Base-by-base conservation (phyloP, 2,113 vertebrate species). In the Paraplagusia blochii region DNA sequence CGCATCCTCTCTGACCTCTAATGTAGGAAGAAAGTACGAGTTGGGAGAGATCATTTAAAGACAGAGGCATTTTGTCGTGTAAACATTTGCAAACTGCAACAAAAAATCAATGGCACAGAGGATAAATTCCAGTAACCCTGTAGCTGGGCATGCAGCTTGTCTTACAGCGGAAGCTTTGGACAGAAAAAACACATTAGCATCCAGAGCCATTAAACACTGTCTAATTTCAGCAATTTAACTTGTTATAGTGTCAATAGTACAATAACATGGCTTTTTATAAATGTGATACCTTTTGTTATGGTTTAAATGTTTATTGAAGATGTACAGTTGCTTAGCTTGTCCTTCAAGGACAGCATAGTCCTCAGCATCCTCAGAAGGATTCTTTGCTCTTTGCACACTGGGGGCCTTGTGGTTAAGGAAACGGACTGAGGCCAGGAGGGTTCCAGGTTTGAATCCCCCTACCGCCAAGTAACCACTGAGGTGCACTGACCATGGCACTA, bases 41-140 rank as follows among this genome's bases (percentile, higher is more conserved):
- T 29, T 6, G 45, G 71, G 35, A 43, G 42, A 44, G 45, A 76
- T 72, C 52, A 18, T 73, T 74, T 68, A 50, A 59, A 48, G 58
- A 70, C 67, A 69, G 60, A 66, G 47, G 40, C 77, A 69, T 77
- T 80, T 83, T 69, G 65, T 55, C 70, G 64, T 75, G 66, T 59
- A 63, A 79, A 86, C 79, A 66, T 74, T 76, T 76, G 69, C 50
- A 71, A 65, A 57, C 19, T 52, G 48, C 13, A 22, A 51, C 8
- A 38, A 58, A 80, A n/a, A 85, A 88, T 88, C 86, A 84, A 88
- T 88, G 84, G 10, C 9, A 54, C 60, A 79, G 61, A 61, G 60
- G 54, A 76, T 74, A 72, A 69, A 63, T 88, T 87, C 85, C 86
- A 77, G 86, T 74, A 83, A 87, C 53, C 60, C 47, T 39, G 63